phyloP scores from a whole-genome alignment of 1,140 invertebrate species.

The Camponotus vicinus region DNA sequence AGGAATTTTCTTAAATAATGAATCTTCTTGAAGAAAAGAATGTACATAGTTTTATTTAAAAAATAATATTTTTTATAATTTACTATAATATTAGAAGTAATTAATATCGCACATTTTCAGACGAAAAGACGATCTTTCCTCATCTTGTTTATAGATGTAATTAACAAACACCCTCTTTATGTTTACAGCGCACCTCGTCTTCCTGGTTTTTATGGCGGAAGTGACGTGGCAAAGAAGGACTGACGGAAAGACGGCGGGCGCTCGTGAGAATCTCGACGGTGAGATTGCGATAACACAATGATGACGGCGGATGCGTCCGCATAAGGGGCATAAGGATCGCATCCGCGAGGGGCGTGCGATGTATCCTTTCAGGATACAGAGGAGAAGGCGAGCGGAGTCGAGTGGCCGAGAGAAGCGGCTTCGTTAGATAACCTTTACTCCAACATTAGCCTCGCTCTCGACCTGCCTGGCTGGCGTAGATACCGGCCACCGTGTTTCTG shows the following conservation, averaged over 20 bases:
- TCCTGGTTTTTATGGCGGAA: conserved; percentile 29
- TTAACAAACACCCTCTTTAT: neutral
- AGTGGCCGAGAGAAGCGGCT: conserved; percentile 1
- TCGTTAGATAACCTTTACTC: conserved; percentile 62
- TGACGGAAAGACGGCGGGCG: conserved; percentile 24
- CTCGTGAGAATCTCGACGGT: conserved; percentile 44
- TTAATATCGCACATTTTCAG: neutral
- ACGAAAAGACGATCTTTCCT: neutral
- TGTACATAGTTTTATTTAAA: neutral
- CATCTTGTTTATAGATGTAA: neutral
- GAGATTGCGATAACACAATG: conserved; percentile 51
- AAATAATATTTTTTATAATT: neutral
- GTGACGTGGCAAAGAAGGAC: conserved; percentile 14
- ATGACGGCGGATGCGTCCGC: conserved; percentile 41
- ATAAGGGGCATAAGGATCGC: conserved; percentile 16
- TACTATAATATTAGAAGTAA: neutral
- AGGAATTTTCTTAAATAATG: neutral
- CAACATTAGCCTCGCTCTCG: conserved; percentile 56
- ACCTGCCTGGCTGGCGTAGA: conserved; percentile 30
- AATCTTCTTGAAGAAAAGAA: neutral
- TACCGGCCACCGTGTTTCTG: conserved; percentile 34
- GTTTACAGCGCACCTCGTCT: neutral
- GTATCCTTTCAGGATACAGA: conserved; percentile 32
- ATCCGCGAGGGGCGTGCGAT: conserved; percentile 28
- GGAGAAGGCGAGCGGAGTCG: conserved; percentile 37